Base-by-base conservation (phyloP, 53 echinoderm and acorn worm genomes). In the Hippasteria phrygiana region DNA sequence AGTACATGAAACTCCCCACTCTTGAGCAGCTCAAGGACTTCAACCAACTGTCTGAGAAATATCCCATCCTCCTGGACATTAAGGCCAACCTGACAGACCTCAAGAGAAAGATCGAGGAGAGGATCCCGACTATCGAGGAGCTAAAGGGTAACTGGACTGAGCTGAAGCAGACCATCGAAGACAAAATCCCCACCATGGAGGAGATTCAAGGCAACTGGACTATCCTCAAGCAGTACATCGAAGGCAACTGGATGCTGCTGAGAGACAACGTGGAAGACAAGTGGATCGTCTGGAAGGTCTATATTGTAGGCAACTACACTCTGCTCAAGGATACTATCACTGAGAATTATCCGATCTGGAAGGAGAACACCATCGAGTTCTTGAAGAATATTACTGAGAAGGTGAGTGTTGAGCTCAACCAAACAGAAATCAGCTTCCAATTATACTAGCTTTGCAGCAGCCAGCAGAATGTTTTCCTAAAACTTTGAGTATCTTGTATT, bases 311-410 rank as follows among this genome's bases (percentile, higher is more conserved):
- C 28, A 91, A 91, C 64, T 75, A 80, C 48, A 80, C 88, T n/a
- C 41, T 48, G 5, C 43, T 47, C 24, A 80, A 66, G 62, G 28
- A 81, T 8, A 37, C 77, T 48, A 80, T 82, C 83, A 88, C n/a
- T 13, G 87, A 69, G 53, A 91, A 56, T 54, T 91, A 91, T 47
- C 91, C 91, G 4, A 40, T 74, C 47, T 81, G 80, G 73, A 46
- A 74, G 74, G 62, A 53, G n/a, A 73, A 74, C 38, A 80, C 74
- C 22, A 47, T 28, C 4, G 92, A 92, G 82, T 28, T 78, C 54
- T 13, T 70, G 3, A 47, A 18, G 35, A 79, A 78, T 67, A 42
- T 77, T 56, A 78, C 62, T 5, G 41, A 70, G 22, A 77, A 67
- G 43, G 74, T 88, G 38, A 88, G 75, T 4, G 26, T 33, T 67